Evolutionary conservation across 2,797 vertebrate species (phyloP), one percentile per base, ranked within the genome.

Genomic region (Acipenser oxyrinchus): DNA sequence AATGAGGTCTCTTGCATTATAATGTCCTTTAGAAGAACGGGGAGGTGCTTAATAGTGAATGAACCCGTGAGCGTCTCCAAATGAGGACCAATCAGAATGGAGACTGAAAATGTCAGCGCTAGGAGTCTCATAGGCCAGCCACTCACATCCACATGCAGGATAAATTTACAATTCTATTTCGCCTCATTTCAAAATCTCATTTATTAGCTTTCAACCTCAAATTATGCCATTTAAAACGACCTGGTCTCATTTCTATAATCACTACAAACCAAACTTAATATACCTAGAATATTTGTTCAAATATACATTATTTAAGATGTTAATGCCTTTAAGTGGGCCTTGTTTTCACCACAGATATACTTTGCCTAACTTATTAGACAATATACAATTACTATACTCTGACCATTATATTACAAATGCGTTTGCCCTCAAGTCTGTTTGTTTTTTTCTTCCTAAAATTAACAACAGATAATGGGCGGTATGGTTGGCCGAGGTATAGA

Each of bases 1-100:
- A 96, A 93, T 92, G 90, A 90, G 90, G 91, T 92, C 89, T 91
- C 92, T 89, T 94, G 93, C 93, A 96, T 96, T 98, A 97, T 97
- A 96, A 96, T 95, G 93, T 92, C 92, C 93, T 94, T 94, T 95
- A 94, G 90, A 93, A 91, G 91, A 91, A 93, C 79, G 91, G 95
- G 95, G 95, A 95, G 95, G 95, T 92, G 94, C 95, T 93, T 96
- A 95, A 95, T 92, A 95, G 91, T 93, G 89, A 92, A 89, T 92
- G 94, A 95, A 90, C 89, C 86, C 87, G 87, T 92, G 91, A 93
- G 93, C 92, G 91, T 91, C 93, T 92, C 89, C 87, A 91, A 90
- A 88, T 89, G 76, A 87, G 90, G 92, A 75, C 88, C 86, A 88
- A 72, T 77, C 78, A 82, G 80, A 80, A 81, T 82, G 75, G 84